Conservation (phyloP, 2,888 invertebrate genomes). For the Tiliacea citrago region DNA sequence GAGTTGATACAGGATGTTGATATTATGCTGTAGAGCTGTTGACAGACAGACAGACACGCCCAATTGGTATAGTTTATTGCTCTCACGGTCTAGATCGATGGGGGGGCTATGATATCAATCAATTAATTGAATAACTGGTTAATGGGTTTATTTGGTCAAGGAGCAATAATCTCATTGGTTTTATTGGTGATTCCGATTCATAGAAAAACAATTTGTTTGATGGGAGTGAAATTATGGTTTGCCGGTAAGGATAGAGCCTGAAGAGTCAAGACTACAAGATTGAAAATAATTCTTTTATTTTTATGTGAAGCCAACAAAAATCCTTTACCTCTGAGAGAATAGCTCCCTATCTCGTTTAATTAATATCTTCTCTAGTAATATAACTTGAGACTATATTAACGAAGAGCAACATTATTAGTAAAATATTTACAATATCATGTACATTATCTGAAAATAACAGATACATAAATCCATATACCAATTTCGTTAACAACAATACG, state of each 20-base stretch:
- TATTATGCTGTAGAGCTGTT: conserved; percentile 67
- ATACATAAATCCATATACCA: conserved; percentile 1
- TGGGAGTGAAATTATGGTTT: not conserved
- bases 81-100: conserved; percentile 51
- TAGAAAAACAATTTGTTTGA: not conserved
- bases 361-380: not conserved
- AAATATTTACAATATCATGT: conserved; percentile 3
- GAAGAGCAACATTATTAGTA: conserved; percentile 1
- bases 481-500: conserved; percentile 25
- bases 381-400: not conserved
- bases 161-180: not conserved
- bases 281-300: not conserved
- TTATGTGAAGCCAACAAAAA: not conserved
- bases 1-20: conserved; percentile 75
- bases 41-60: conserved; percentile 68
- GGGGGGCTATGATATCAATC: conserved; percentile 46
- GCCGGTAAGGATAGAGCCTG: not conserved
- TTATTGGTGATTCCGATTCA: conserved; percentile 10
- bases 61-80: conserved; percentile 54
- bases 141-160: conserved; percentile 28
- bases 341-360: not conserved
- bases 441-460: not conserved
- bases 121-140: conserved; percentile 42
- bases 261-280: not conserved
- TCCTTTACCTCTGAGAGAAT: not conserved